A percentile compares a stretch with the other conserved stretches of the same genome.
These are phyloP conservation scores for Dryoscopus gambensis DNA, from an alignment of 2,113 vertebrate species.

Conservation along the genomic window DNA sequence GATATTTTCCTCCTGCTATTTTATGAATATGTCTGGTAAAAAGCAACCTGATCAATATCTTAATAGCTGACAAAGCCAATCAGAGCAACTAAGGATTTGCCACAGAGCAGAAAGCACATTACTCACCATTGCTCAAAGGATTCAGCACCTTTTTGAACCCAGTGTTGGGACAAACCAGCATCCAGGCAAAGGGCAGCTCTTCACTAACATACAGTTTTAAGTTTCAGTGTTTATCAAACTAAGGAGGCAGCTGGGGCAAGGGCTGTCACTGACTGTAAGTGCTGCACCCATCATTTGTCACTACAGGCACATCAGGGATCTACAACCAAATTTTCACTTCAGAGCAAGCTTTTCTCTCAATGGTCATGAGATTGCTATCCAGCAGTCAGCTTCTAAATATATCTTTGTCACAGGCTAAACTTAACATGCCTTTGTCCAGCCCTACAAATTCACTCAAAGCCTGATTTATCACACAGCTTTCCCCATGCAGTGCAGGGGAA, in stretches of 20 bases:
- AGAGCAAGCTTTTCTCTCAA: not conserved
- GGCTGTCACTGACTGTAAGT: not conserved
- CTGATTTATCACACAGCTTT: not conserved
- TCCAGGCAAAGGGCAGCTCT: not conserved
- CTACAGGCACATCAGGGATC: not conserved
- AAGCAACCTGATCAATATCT: not conserved
- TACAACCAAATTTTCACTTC: not conserved
- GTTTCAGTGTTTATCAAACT: not conserved
- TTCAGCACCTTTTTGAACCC: not conserved
- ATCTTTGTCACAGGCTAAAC: not conserved
- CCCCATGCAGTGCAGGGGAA: not conserved
- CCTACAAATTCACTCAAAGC: not conserved
- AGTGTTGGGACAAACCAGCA: not conserved
- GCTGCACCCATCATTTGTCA: not conserved
- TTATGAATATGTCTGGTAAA: not conserved
- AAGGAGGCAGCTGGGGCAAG: not conserved
- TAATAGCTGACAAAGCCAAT: not conserved
- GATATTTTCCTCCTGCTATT: not conserved
- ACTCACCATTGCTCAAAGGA: not conserved
- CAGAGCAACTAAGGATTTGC: not conserved
- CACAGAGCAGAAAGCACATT: not conserved
- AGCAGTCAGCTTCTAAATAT: not conserved
- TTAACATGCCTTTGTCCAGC: not conserved
- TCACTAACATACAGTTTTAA: not conserved
- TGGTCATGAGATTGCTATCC: not conserved